Percentiles rank a stretch among this genome's conserved stretches.
Conservation (phyloP, 2,797 vertebrate species). For the Falco peregrinus region DNA sequence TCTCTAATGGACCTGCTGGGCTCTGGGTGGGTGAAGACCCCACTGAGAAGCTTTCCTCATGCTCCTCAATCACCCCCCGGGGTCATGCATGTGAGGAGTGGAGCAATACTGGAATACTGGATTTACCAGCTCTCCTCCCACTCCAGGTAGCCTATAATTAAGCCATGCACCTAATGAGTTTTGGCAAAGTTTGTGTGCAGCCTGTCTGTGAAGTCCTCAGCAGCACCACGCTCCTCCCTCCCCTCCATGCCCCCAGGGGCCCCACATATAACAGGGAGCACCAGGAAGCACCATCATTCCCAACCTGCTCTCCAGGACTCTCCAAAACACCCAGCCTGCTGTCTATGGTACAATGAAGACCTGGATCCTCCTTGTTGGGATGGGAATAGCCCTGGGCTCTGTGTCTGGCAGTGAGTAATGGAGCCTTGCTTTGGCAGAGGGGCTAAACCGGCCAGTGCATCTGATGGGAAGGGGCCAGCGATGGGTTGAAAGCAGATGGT, state of each 20-base stretch:
- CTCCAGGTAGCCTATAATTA: constrained; percentile 24
- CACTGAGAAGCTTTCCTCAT: fast-evolving
- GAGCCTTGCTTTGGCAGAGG: neutral
- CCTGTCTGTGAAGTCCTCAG: neutral
- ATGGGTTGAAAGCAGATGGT: neutral
- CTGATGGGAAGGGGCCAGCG: neutral
- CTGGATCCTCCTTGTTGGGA: neutral
- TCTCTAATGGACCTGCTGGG: neutral
- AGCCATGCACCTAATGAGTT: neutral
- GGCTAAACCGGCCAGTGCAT: fast-evolving
- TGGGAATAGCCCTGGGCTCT: neutral
- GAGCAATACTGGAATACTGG: neutral
- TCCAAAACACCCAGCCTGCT: neutral
- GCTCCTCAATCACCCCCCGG: fast-evolving
- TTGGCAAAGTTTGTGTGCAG: neutral
- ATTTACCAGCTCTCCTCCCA: constrained; percentile 41
- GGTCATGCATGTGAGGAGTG: neutral
- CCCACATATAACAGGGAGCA: neutral
- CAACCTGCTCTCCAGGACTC: neutral
- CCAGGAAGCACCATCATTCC: neutral
- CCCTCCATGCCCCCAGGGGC: neutral
- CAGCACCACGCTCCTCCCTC: neutral
- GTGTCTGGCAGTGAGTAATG: constrained; percentile 26
- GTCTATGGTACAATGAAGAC: neutral
- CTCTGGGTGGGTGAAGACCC: neutral